These are phyloP conservation scores for Sclerodermus sp. DNA, from an alignment of 2,888 invertebrate genomes.

Conservation along the genomic window DNA sequence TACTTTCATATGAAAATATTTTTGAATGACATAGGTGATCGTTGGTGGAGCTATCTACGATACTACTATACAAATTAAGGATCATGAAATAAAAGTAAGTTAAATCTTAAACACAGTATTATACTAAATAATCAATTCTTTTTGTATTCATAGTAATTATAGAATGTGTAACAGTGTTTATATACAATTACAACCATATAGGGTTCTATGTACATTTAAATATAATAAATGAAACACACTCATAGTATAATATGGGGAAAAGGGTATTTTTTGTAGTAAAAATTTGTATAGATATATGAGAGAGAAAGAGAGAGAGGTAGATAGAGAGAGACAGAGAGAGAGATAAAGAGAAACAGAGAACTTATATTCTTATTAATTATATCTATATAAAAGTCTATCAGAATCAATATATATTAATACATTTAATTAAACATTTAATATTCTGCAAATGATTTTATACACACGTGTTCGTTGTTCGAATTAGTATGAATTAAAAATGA, in stretches of 20 bases:
- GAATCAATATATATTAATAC: too few relatives aligned
- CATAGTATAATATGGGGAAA: slow-evolving; percentile 31
- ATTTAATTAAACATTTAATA: too few relatives aligned
- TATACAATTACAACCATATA: slow-evolving; percentile 43
- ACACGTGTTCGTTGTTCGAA: slow-evolving; percentile 12
- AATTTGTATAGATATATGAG: too few relatives aligned
- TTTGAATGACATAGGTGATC: slow-evolving; percentile 61
- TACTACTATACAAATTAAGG: slow-evolving; percentile 67
- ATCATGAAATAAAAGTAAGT: slow-evolving; percentile 68
- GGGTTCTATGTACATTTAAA: slow-evolving; percentile 44
- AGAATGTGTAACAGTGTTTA: slow-evolving; percentile 48
- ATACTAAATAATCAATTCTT: slow-evolving; percentile 53
- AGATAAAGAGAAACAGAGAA: too few relatives aligned
- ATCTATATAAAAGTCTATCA: slow-evolving; percentile 13
- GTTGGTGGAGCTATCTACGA: slow-evolving; percentile 82
- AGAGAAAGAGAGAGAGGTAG: too few relatives aligned
- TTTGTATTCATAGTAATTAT: slow-evolving; percentile 43
- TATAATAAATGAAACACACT: slow-evolving; percentile 34
- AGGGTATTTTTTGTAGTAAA: too few relatives aligned
- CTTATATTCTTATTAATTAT: too few relatives aligned
- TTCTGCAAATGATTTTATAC: slow-evolving; percentile 14
- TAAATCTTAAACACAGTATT: slow-evolving; percentile 28
- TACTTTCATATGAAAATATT: neutral
- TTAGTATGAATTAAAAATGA: slow-evolving; percentile 11
- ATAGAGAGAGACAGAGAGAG: too few relatives aligned